These are phyloP conservation scores for Formica selysi DNA, from an alignment of 1,140 invertebrate genomes.

Conservation along the genomic window DNA sequence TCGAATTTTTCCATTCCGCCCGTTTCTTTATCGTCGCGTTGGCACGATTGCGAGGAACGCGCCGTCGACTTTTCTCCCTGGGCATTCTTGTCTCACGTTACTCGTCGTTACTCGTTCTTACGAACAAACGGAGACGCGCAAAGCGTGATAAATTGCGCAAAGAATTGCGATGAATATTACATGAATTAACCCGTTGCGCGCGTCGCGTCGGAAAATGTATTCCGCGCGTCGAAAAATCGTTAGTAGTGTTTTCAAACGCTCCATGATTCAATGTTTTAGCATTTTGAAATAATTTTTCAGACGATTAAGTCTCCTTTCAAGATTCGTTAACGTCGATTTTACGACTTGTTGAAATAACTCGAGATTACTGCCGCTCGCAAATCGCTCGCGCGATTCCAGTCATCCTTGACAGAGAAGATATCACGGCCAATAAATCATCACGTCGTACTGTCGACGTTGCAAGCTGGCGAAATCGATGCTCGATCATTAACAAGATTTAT, in stretches of 20 bases:
- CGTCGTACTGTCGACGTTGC: conserved; percentile 43
- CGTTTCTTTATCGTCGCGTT: background rate
- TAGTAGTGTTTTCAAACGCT: conserved; percentile 12
- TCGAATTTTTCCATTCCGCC: conserved; percentile 68
- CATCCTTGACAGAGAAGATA: conserved; percentile 20
- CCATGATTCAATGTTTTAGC: background rate
- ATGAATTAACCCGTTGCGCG: conserved; percentile 50
- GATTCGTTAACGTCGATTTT: conserved; percentile 28
- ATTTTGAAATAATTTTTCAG: background rate
- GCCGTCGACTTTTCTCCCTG: conserved; percentile 33
- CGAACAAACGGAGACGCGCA: background rate
- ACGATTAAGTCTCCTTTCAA: conserved; percentile 18
- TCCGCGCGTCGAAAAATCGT: conserved; percentile 10
- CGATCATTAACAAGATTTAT: conserved; percentile 74
- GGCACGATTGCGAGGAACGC: background rate
- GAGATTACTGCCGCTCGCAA: conserved; percentile 15
- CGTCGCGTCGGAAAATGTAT: background rate
- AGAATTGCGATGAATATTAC: conserved; percentile 57
- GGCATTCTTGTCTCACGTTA: conserved; percentile 23
- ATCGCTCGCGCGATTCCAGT: background rate
- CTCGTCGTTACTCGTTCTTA: conserved; percentile 40
- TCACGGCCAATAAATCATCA: conserved; percentile 49
- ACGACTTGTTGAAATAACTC: conserved; percentile 9
- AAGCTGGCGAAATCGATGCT: conserved; percentile 70
- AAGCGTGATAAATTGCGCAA: conserved; percentile 53